These are phyloP conservation scores for Dryas iulia DNA, from an alignment of 1,140 invertebrate species.

Conservation along the genomic window DNA sequence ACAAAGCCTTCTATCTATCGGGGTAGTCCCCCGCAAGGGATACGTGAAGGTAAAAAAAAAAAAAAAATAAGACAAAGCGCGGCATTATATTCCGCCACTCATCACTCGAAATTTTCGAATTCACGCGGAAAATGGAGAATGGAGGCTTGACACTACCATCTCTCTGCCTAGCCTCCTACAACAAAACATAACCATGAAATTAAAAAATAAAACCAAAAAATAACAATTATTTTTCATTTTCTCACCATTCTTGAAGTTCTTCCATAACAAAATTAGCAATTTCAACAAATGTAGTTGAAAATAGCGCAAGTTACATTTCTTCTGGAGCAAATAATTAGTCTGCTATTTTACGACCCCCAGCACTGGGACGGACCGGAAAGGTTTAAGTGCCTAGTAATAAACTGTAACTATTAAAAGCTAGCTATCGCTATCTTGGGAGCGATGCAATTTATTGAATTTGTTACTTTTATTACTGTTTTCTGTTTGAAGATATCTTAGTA, in stretches of 20 bases:
- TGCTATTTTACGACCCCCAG: slow-evolving; percentile 16
- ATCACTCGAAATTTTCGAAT: too few relatives aligned
- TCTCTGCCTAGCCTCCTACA: too few relatives aligned
- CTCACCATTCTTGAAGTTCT: background rate
- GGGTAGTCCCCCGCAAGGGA: too few relatives aligned
- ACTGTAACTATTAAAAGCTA: slow-evolving; percentile 25
- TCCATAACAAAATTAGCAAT: background rate
- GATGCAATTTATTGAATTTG: slow-evolving; percentile 20
- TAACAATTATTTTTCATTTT: too few relatives aligned
- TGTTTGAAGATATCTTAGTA: background rate
- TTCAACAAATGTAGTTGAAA: background rate
- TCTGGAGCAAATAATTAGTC: slow-evolving; percentile 4
- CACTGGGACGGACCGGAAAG: slow-evolving; percentile 10
- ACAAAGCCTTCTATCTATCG: too few relatives aligned
- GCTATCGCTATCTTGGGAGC: slow-evolving; percentile 14
- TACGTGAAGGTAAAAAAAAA: too few relatives aligned
- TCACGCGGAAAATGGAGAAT: too few relatives aligned
- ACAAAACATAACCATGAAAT: too few relatives aligned
- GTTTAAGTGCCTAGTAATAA: slow-evolving; percentile 22
- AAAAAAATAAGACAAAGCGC: too few relatives aligned
- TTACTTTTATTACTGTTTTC: slow-evolving; percentile 15
- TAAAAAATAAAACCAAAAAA: too few relatives aligned
- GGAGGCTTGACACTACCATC: too few relatives aligned
- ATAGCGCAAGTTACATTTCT: background rate
- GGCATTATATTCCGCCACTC: too few relatives aligned